Base-by-base conservation (phyloP, 2,888 invertebrate genomes). In the Dilophus febrilis region DNA sequence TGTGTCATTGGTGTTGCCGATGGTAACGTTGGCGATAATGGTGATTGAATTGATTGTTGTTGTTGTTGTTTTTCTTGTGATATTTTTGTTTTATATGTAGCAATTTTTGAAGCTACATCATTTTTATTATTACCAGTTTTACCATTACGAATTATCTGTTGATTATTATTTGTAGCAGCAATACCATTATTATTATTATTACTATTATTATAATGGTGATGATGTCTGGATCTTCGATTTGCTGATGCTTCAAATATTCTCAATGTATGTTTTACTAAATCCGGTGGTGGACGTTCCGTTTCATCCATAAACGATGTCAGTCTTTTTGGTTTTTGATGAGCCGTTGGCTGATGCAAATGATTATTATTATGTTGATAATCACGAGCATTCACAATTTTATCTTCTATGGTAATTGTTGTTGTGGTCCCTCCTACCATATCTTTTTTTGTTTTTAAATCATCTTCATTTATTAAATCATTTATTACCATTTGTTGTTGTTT, bases 251-350 rank as follows among this genome's bases (percentile, higher is more conserved):
- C 90, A 63, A 90, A 91, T 53, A 87, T 77, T 53, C 79, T 74
- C 45, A 87, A 71, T 12, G 86, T 80, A 44, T 85, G 79, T 51
- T 83, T 84, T 43, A 91, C 91, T 47, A 88, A 75, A 65, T 91
- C 90, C 1, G 81, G 80, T 14, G 90, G 88, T 2, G 91, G 91
- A 37, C 86, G 69, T 52, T 87, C 87, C 12, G 74, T 73, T 47
- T 79, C 80, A 49, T 74, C 74, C 51, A 80, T 67, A 35, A 78
- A 64, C 2, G 68, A 77, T 47, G 65, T 68, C 49, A 75, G 69
- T 51, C 71, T 71, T 51, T 77, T 70, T 47, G 72, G 68, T 56
- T 65, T 62, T 22, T 22, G 22, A 6, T 22, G 22, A 4, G 59
- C 56, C 36, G 45, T 45, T 41, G 59, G 58, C 2, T 53, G 53